These are phyloP conservation scores for Ashinkailepas kermadecensis DNA, from an alignment of 2,888 invertebrate species.

Conservation along the genomic window DNA sequence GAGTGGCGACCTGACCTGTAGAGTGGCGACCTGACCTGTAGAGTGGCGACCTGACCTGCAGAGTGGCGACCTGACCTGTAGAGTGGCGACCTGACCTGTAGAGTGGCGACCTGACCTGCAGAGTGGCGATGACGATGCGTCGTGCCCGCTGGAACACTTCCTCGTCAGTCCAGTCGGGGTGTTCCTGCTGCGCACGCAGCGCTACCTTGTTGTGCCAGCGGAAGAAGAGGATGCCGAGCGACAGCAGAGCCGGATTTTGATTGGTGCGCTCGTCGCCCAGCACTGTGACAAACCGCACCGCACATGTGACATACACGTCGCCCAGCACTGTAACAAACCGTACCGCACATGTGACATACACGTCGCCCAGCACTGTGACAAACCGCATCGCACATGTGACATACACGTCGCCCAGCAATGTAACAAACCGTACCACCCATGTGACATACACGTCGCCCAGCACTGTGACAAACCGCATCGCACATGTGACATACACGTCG, in stretches of 20 bases:
- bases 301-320: conserved; percentile 52
- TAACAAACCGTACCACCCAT: background rate
- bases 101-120: conserved; percentile 75
- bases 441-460: conserved; percentile 69
- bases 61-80: too few species aligned
- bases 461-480: conserved; percentile 50
- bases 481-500: conserved; percentile 52
- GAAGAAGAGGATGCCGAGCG: conserved; percentile 85
- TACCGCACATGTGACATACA: too few species aligned
- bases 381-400: background rate
- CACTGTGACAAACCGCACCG: conserved; percentile 50
- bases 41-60: too few species aligned
- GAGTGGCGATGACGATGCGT: conserved; percentile 79
- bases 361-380: conserved; percentile 79
- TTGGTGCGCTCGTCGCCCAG: conserved; percentile 93
- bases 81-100: conserved; percentile 83
- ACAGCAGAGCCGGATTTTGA: conserved; percentile 91
- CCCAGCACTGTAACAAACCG: conserved; percentile 64
- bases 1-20: too few species aligned
- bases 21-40: too few species aligned
- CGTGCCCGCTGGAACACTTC: conserved; percentile 86
- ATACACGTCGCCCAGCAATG: conserved; percentile 87
- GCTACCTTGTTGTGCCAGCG: conserved; percentile 95
- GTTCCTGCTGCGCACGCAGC: conserved; percentile 61
- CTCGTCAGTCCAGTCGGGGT: conserved; percentile 90